Evolutionary conservation across 2,888 invertebrate genomes (phyloP), one percentile per base, ranked within the genome.

Genomic region (Lamellibrachia satsuma): DNA sequence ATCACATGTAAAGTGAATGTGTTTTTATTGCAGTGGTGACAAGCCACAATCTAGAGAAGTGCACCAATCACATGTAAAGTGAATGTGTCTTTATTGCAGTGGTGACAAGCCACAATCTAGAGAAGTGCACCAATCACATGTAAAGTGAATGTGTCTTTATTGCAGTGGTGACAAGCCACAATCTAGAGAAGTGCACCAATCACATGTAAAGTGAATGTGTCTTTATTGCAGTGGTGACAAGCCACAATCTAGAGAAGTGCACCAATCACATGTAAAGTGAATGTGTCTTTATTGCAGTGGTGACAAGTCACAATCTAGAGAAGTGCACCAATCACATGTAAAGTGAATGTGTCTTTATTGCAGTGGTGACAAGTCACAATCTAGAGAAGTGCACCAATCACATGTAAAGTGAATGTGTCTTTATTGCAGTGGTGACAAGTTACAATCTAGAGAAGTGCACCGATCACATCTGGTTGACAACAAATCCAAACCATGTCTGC

Each of bases 401-500:
- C 22, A 95, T 51, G 57, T 9, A 51, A 90, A 3, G 27, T 52
- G 60, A 9, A 27, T 15, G 75, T 15, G 52, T 93, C 93, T 91
- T 39, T 39, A 52, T 94, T 94, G 6, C 93, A 95, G 96, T 96
- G 39, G 94, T 96, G 51, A 94, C 94, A 1, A 94, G 95, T 6
- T 93, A 94, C 39, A 93, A 93, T 8, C 93, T 96, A 93, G 95
- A 95, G 93, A 95, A 95, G 92, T 94, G 93, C 90, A 75, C 75
- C 6, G 93, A 93, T 52, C 92, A 93, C 22, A 95, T 96, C 22
- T 96, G 96, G 96, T 95, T 95, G 91, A 95, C 95, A 93, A 94
- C 95, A 0, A 94, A 95, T 52, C 93, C 94, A 57, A 95, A 95
- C 91, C 94, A 95, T 93, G 95, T 96, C n/a, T 95, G 96, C 93